A percentile compares a stretch with the other conserved stretches of the same genome.
Conservation (phyloP, 2,797 vertebrate species). For the Bovichtus diacanthus region DNA sequence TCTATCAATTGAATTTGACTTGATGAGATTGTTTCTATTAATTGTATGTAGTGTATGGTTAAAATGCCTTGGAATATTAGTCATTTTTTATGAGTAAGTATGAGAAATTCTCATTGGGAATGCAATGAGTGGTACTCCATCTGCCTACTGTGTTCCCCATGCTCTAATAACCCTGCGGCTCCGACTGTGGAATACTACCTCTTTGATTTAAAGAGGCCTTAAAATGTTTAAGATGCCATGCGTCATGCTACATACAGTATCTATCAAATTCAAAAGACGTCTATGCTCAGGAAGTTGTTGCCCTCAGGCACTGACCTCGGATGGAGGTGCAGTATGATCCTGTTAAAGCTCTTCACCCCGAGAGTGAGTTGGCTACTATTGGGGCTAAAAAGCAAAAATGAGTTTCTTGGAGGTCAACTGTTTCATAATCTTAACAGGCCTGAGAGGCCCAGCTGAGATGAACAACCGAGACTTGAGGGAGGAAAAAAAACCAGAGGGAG, state of each 20-base stretch:
- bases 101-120: neutral
- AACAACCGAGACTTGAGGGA: slow-evolving; percentile 8
- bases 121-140: neutral
- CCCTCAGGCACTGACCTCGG: slow-evolving; percentile 46
- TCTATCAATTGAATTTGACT: neutral
- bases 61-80: slow-evolving; percentile 2
- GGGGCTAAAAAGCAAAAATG: slow-evolving; percentile 18
- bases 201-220: slow-evolving; percentile 10
- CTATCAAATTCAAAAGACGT: slow-evolving; percentile 23
- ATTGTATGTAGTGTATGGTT: slow-evolving; percentile 1
- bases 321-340: slow-evolving; percentile 29
- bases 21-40: neutral
- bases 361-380: slow-evolving; percentile 9
- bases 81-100: neutral
- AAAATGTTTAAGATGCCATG: slow-evolving; percentile 21
- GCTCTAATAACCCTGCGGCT: neutral
- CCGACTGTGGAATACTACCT: slow-evolving; percentile 1
- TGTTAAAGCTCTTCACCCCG: slow-evolving; percentile 21
- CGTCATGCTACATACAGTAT: slow-evolving; percentile 18
- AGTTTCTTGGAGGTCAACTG: slow-evolving; percentile 12
- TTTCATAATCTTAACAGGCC: slow-evolving; percentile 27
- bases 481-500: slow-evolving; percentile 6
- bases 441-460: slow-evolving; percentile 30
- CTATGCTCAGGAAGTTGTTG: slow-evolving; percentile 42
- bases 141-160: neutral